Evolutionary conservation across 2,797 vertebrate genomes (phyloP).

Genomic region (Syndactyla subalaris): DNA sequence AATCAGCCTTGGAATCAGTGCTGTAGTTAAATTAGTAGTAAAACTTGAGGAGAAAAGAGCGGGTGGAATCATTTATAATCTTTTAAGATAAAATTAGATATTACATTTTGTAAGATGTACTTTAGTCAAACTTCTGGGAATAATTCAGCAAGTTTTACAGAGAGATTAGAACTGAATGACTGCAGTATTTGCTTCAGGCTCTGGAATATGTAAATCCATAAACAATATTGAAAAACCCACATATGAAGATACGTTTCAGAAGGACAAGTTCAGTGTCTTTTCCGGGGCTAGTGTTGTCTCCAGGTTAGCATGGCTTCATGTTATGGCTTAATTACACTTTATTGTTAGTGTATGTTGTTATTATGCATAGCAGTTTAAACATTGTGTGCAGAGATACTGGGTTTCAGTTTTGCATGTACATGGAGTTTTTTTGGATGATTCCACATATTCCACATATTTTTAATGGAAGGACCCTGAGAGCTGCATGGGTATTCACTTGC

Average conservation of each 20-base stretch:
- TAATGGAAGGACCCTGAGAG: not conserved
- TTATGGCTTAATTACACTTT: not conserved
- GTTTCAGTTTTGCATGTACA: not conserved
- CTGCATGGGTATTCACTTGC: not conserved
- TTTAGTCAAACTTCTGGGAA: not conserved
- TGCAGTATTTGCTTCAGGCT: not conserved
- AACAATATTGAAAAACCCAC: not conserved
- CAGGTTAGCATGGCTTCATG: not conserved
- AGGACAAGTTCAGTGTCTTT: not conserved
- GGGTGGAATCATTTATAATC: not conserved
- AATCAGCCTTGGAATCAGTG: not conserved
- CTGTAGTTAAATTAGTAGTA: not conserved
- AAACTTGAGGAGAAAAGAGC: not conserved
- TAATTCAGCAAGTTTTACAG: not conserved
- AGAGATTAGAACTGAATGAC: not conserved
- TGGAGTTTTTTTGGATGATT: not conserved
- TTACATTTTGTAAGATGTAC: not conserved
- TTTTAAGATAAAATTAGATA: not conserved
- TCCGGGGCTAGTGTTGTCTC: not conserved
- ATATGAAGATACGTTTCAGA: not conserved
- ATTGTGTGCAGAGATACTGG: not conserved
- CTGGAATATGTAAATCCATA: not conserved
- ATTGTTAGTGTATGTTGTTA: not conserved
- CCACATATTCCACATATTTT: not conserved
- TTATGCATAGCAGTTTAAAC: not conserved